Evolutionary conservation across 2,113 vertebrate genomes (phyloP).

Genomic region (Osmerus eperlanus): DNA sequence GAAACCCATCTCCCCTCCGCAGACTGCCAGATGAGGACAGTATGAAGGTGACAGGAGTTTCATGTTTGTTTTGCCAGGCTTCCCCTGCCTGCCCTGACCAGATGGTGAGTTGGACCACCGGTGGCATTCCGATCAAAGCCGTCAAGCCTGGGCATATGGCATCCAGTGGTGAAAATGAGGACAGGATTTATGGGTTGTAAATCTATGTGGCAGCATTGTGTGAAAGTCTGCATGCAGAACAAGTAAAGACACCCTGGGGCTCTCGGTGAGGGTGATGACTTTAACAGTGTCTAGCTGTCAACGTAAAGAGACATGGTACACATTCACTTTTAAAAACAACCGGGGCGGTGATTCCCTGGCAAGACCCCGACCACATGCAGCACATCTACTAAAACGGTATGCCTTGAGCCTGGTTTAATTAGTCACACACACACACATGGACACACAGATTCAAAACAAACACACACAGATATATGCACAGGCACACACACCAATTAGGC

Average conservation of each 20-base stretch:
- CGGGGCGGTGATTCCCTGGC: too few species aligned
- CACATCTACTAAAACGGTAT: neutral
- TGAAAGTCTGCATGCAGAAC: neutral
- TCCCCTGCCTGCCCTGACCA: constrained; percentile 20
- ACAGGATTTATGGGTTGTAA: neutral
- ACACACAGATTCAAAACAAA: neutral
- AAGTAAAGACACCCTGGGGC: neutral
- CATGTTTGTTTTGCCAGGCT: constrained; percentile 18
- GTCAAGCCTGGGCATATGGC: constrained; percentile 21
- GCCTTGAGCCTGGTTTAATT: neutral
- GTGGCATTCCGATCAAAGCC: constrained; percentile 22
- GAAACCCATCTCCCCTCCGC: neutral
- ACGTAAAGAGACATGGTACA: too few species aligned
- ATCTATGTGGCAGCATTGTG: neutral
- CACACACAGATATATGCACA: neutral
- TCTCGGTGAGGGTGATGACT: too few species aligned
- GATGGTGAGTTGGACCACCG: constrained; percentile 45
- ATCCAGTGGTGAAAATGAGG: neutral
- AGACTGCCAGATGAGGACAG: constrained; percentile 16
- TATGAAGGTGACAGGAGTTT: constrained; percentile 34
- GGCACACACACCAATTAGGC: constrained; percentile 28
- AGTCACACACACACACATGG: neutral
- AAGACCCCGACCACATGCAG: too few species aligned
- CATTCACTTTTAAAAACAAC: too few species aligned
- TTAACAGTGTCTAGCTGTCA: too few species aligned